Percentiles rank a stretch among this genome's conserved stretches.
phyloP scores from a whole-genome alignment of 2,113 vertebrate genomes.

The Lontra canadensis region DNA sequence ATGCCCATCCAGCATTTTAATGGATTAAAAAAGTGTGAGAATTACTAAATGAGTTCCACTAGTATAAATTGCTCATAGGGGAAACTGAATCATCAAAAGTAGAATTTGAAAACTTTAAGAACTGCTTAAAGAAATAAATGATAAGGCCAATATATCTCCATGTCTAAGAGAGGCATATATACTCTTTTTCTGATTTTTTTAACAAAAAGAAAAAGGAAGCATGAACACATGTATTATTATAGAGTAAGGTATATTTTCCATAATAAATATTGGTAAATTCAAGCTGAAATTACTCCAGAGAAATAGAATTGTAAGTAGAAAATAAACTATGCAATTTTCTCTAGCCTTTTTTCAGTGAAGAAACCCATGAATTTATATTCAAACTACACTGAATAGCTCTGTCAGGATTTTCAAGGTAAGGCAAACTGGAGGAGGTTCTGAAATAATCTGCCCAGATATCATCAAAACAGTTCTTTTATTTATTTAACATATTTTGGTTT shows the following conservation, averaged over 20 bases:
- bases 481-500: background rate
- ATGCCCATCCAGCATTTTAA: background rate
- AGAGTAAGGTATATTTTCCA: background rate
- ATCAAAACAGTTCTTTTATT: background rate
- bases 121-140: background rate
- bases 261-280: background rate
- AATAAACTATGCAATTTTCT: background rate
- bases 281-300: background rate
- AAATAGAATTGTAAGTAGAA: background rate
- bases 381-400: background rate
- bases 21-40: background rate
- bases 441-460: background rate
- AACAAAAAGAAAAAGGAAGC: background rate
- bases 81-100: background rate
- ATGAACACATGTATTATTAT: background rate
- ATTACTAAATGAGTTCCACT: background rate
- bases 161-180: background rate
- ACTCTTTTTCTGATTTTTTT: background rate
- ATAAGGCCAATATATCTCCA: background rate
- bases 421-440: background rate
- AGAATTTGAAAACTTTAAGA: constrained; percentile 8
- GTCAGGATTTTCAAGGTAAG: background rate
- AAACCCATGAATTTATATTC: background rate
- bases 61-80: background rate
- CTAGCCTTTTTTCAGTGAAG: background rate